Conservation (phyloP, 2,113 vertebrate genomes). For the Equus quagga region DNA sequence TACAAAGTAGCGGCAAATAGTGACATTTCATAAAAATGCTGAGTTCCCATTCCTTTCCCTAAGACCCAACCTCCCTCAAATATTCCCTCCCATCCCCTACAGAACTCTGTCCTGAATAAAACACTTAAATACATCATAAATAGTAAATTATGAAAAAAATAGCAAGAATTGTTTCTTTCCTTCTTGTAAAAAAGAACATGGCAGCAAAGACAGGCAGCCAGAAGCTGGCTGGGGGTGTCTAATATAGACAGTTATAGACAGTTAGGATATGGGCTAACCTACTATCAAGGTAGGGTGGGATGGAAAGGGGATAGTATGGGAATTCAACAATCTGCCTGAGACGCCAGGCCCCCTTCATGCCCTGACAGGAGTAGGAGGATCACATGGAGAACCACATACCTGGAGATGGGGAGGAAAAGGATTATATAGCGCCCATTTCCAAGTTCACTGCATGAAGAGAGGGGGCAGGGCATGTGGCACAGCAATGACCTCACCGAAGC, state of each 20-base stretch:
- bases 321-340: conserved; percentile 10
- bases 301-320: background rate
- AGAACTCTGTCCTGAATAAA: conserved; percentile 75
- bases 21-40: conserved; percentile 75
- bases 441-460: conserved; percentile 29
- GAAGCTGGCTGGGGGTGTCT: conserved; percentile 82
- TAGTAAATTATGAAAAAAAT: conserved; percentile 83
- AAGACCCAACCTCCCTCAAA: conserved; percentile 67
- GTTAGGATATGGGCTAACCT: background rate
- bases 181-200: conserved; percentile 81
- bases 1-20: conserved; percentile 82
- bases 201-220: conserved; percentile 84
- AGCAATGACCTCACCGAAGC: conserved; percentile 6
- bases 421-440: background rate
- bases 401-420: background rate
- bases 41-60: background rate
- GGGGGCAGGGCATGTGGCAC: background rate
- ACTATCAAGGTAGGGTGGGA: conserved; percentile 10
- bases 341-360: background rate
- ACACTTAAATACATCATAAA: conserved; percentile 90
- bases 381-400: background rate
- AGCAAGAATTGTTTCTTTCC: conserved; percentile 75
- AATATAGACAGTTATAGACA: conserved; percentile 86
- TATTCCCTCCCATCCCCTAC: conserved; percentile 68
- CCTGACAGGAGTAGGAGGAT: background rate